Evolutionary conservation across 2,888 invertebrate genomes (phyloP), one percentile per base, ranked within the genome.

Genomic region (Trichopoda pennipes): DNA sequence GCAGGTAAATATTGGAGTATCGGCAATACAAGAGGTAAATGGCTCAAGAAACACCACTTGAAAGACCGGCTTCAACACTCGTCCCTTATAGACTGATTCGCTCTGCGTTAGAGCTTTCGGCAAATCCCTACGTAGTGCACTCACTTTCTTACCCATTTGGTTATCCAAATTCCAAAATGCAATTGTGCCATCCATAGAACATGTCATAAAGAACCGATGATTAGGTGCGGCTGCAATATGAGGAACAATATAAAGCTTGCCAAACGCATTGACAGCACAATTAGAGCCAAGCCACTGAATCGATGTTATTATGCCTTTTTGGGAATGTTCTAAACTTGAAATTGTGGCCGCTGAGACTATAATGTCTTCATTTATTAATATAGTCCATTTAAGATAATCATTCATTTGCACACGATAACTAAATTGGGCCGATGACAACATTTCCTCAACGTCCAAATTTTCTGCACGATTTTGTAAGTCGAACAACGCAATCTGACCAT

Each of bases 401-500:
- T 92, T 92, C 91, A 95, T 93, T 17, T 93, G 91, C 0, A 91
- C 91, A 38, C 93, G 92, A 88, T 95, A 94, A 85, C 92, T 94
- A 85, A 93, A 92, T 89, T 95, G 94, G 0, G 92, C 93, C 56
- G 93, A 92, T 21, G 94, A 94, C 17, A 94, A 87, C 14, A 94
- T 92, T 87, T 93, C 93, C 63, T 93, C 92, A 51, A 91, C 91
- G 86, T 95, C 95, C 1, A 94, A 92, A 83, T 93, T 92, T 84
- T 93, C 92, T 28, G 94, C 90, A 85, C 93, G 93, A 72, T 93
- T 92, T 35, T 92, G 93, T 76, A 95, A 91, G 88, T 95, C 95
- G 95, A 95, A 95, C 55, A 95, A 86, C 19, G 94, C 91, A 10
- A 96, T 90, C 92, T 95, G 94, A 1, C 96, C 96, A 88, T 95